Evolutionary conservation across 2,113 vertebrate species (phyloP).

Genomic region (Notiomystis cincta): DNA sequence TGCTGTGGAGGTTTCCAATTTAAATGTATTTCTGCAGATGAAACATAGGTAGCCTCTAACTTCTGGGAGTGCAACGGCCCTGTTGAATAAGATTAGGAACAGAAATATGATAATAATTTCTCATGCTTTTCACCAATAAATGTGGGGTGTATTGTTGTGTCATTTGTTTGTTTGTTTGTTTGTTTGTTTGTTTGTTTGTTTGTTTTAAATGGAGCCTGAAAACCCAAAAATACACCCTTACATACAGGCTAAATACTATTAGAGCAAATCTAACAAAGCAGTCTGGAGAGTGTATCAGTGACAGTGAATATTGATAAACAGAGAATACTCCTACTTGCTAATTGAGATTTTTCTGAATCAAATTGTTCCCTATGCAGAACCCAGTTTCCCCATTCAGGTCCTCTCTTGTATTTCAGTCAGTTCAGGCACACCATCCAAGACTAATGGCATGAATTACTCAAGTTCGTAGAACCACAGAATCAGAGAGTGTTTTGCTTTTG

Average conservation of each 20-base stretch:
- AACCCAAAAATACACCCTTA: not conserved
- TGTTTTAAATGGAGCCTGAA: not conserved
- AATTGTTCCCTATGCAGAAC: not conserved
- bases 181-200: not conserved
- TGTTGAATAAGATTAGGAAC: conserved; percentile 37
- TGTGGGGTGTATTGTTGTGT: not conserved
- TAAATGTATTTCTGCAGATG: conserved; percentile 74
- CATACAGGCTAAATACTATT: not conserved
- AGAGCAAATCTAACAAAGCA: not conserved
- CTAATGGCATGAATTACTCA: not conserved
- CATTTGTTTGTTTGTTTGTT: too few species aligned
- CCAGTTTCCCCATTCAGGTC: not conserved
- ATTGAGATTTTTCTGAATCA: not conserved
- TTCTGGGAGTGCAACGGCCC: conserved; percentile 75
- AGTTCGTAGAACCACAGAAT: not conserved
- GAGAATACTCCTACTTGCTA: not conserved
- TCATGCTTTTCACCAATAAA: not conserved
- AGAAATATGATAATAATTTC: not conserved
- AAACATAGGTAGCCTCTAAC: conserved; percentile 59
- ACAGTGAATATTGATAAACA: not conserved
- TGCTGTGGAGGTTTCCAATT: conserved; percentile 69
- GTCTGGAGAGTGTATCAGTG: not conserved
- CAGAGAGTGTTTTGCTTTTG: not conserved
- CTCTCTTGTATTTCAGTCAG: not conserved
- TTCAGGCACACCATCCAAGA: not conserved